Percentiles rank a stretch among this genome's conserved stretches.
phyloP scores from a whole-genome alignment of 1,140 invertebrate genomes.

The Eriocheir sinensis region DNA sequence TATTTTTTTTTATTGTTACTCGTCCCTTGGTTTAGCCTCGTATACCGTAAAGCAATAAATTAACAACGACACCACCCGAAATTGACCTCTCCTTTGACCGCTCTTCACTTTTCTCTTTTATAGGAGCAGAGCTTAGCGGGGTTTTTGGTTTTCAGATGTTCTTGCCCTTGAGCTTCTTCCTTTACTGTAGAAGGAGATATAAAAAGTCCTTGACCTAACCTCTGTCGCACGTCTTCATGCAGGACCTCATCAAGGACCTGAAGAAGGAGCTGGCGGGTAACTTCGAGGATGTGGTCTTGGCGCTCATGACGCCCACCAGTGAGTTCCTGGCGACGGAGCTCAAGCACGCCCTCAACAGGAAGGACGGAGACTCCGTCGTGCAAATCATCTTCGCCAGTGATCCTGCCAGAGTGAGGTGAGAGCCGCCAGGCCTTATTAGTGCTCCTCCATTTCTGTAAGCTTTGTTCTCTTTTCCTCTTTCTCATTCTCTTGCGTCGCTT shows the following conservation, averaged over 20 bases:
- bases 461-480: too few species aligned
- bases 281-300: slow-evolving; percentile 93
- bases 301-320: slow-evolving; percentile 92
- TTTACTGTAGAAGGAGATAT: too few species aligned
- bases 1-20: too few species aligned
- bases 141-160: too few species aligned
- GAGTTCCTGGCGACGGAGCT: slow-evolving; percentile 94
- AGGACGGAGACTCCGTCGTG: slow-evolving; percentile 83
- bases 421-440: too few species aligned
- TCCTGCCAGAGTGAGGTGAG: slow-evolving; percentile 64
- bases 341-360: slow-evolving; percentile 92
- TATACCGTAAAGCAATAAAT: background rate
- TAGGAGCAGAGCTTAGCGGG: too few species aligned
- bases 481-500: too few species aligned
- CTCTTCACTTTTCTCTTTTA: background rate
- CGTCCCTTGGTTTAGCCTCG: background rate
- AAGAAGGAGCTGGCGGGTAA: slow-evolving; percentile 95
- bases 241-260: slow-evolving; percentile 94
- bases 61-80: background rate
- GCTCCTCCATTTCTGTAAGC: too few species aligned
- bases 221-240: slow-evolving; percentile 42
- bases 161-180: too few species aligned
- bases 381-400: slow-evolving; percentile 78
- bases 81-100: background rate
- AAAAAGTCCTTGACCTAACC: too few species aligned